Conservation (phyloP, 2,888 invertebrate species). For the Xanthorhoe spadicearia region DNA sequence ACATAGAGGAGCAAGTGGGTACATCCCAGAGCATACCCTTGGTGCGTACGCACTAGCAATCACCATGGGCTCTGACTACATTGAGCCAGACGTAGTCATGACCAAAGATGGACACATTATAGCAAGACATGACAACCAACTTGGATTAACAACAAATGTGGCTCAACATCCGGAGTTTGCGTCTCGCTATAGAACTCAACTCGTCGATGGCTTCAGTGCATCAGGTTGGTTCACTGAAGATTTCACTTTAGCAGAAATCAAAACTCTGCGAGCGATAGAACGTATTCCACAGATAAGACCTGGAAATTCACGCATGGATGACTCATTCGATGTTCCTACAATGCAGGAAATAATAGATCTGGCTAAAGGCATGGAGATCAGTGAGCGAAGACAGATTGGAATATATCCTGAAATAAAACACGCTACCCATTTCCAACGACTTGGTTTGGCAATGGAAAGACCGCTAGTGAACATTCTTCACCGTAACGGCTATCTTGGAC, state of each 20-base stretch:
- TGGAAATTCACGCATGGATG: constrained; percentile 72
- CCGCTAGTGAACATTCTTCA: constrained; percentile 68
- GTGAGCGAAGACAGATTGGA: constrained; percentile 65
- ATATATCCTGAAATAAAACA: constrained; percentile 79
- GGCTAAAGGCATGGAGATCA: constrained; percentile 67
- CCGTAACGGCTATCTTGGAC: constrained; percentile 65
- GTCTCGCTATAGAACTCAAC: constrained; percentile 64
- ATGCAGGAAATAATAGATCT: constrained; percentile 76
- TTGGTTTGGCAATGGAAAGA: constrained; percentile 70
- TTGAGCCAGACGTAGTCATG: constrained; percentile 78
- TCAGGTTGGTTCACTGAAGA: constrained; percentile 79
- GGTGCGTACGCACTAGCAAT: constrained; percentile 76
- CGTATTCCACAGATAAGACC: constrained; percentile 69
- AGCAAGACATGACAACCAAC: constrained; percentile 75
- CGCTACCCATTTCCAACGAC: constrained; percentile 65
- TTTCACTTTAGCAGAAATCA: constrained; percentile 74
- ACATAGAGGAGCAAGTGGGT: constrained; percentile 77
- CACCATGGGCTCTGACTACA: constrained; percentile 75
- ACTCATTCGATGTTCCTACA: constrained; percentile 66
- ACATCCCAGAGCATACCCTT: constrained; percentile 76
- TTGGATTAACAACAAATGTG: constrained; percentile 70
- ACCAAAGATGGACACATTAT: constrained; percentile 73
- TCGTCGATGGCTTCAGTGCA: constrained; percentile 60
- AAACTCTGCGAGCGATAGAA: constrained; percentile 70
- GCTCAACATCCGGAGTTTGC: constrained; percentile 66